Evolutionary conservation across 2,888 invertebrate species (phyloP).

Genomic region (Autographa gamma): DNA sequence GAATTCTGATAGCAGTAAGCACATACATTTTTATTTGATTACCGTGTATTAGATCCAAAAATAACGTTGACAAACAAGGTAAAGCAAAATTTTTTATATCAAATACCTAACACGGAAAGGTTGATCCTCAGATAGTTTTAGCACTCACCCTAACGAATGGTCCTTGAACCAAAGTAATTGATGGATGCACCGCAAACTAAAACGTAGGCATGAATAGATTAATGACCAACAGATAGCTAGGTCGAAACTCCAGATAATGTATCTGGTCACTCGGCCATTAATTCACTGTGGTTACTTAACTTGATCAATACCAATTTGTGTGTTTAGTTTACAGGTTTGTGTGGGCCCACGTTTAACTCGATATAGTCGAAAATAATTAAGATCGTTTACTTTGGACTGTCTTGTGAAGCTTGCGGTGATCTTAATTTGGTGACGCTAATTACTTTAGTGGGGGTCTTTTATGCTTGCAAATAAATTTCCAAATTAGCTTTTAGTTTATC

Average conservation of each 20-base stretch:
- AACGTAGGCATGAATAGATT: slow-evolving; percentile 84
- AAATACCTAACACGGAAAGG: slow-evolving; percentile 36
- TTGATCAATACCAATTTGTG: slow-evolving; percentile 81
- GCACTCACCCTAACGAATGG: slow-evolving; percentile 73
- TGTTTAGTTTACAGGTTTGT: slow-evolving; percentile 59
- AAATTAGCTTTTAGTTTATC: not conserved
- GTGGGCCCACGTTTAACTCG: slow-evolving; percentile 46
- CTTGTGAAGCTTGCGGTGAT: slow-evolving; percentile 22
- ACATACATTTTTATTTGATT: too few relatives aligned
- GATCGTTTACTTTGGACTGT: slow-evolving; percentile 29
- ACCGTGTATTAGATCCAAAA: too few relatives aligned
- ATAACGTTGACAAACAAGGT: not conserved
- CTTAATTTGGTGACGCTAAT: slow-evolving; percentile 45
- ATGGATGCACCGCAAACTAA: slow-evolving; percentile 76
- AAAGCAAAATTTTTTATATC: slow-evolving; percentile 5
- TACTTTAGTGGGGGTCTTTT: slow-evolving; percentile 41
- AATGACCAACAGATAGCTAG: slow-evolving; percentile 82
- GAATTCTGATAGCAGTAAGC: too few relatives aligned
- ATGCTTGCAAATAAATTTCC: slow-evolving; percentile 25
- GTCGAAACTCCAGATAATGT: slow-evolving; percentile 84
- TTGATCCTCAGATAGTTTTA: slow-evolving; percentile 55
- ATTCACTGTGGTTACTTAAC: slow-evolving; percentile 84
- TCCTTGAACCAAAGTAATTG: slow-evolving; percentile 79
- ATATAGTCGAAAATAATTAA: slow-evolving; percentile 62
- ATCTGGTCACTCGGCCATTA: slow-evolving; percentile 84